Evolutionary conservation across 2,888 invertebrate species (phyloP), one percentile per base, ranked within the genome.

Genomic region (Euplagia quadripunctaria): DNA sequence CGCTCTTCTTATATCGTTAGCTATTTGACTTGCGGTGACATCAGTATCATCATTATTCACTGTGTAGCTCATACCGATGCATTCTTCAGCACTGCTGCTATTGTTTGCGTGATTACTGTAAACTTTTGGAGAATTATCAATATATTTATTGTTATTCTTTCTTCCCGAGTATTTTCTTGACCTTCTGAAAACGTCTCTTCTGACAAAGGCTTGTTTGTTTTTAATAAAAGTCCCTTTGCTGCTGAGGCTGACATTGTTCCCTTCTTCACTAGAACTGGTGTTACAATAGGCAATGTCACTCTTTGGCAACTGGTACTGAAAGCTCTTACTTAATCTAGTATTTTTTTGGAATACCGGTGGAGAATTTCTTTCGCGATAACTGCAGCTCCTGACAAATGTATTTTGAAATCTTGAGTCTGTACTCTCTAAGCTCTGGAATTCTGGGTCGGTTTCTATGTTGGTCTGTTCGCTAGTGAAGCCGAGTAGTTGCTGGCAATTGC

Each of bases 191-290:
- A 96, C 96, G 73, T 96, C 96, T 85, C 96, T 89, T 78, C 96
- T 89, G 0, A 94, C 93, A 79, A 96, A 96, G 5, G 94, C 96
- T 85, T 96, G 96, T 85, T 96, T 96, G 75, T 96, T 96, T 89
- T 97, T 97, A 68, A 97, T 96, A 78, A 96, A 97, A 46, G 97
- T 96, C 68, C 97, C 94, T 78, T 96, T 96, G 84, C 90, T 92
- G 63, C 92, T 88, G 49, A 88, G 87, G 79, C 90, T 96, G 66
- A 87, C 91, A 82, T 89, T 94, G 80, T 94, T 96, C 14, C 95
- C 95, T 84, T 96, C 96, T 87, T 96, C 96, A 84, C 96, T 96
- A 11, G 96, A 96, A 86, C 96, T 96, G 0, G 95, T 95, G 78
- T 96, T 96, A 65, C 94, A 94, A 77, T 95, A 95, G 17, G 93